phyloP scores from a whole-genome alignment of 2,113 vertebrate species.

The Clarias batrachus region DNA sequence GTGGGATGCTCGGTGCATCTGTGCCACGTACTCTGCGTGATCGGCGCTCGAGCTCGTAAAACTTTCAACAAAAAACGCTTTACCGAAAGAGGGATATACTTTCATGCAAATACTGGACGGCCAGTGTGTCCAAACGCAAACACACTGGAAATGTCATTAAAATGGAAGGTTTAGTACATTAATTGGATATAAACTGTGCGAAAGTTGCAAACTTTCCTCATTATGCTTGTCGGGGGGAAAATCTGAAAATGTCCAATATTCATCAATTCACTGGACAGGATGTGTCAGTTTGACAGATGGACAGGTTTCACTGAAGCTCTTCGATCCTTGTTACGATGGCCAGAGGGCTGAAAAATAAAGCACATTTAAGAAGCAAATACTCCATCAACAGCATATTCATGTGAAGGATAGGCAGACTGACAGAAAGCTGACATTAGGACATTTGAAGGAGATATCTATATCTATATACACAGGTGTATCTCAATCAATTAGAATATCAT shows the following conservation, averaged over 20 bases:
- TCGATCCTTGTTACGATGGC: neutral
- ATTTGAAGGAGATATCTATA: neutral
- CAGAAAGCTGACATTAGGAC: neutral
- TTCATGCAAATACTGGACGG: neutral
- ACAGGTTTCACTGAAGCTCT: neutral
- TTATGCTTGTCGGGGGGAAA: neutral
- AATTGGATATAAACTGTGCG: neutral
- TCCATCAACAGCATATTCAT: neutral
- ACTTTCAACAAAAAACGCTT: slow-evolving; percentile 32
- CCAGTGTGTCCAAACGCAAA: neutral
- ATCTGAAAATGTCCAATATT: neutral
- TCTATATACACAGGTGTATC: neutral
- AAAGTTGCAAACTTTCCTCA: neutral
- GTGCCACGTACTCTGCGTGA: slow-evolving; percentile 5
- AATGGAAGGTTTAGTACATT: neutral
- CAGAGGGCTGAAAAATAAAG: slow-evolving; percentile 22
- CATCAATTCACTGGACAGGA: neutral
- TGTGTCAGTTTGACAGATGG: neutral
- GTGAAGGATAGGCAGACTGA: neutral
- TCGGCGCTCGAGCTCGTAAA: slow-evolving; percentile 13
- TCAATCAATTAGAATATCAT: too few species aligned
- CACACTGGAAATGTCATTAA: neutral
- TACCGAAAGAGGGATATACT: too few species aligned
- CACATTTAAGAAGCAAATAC: neutral
- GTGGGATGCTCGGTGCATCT: slow-evolving; percentile 13